Conservation (phyloP, 2,113 vertebrate genomes). For the Oreochromis niloticus region DNA sequence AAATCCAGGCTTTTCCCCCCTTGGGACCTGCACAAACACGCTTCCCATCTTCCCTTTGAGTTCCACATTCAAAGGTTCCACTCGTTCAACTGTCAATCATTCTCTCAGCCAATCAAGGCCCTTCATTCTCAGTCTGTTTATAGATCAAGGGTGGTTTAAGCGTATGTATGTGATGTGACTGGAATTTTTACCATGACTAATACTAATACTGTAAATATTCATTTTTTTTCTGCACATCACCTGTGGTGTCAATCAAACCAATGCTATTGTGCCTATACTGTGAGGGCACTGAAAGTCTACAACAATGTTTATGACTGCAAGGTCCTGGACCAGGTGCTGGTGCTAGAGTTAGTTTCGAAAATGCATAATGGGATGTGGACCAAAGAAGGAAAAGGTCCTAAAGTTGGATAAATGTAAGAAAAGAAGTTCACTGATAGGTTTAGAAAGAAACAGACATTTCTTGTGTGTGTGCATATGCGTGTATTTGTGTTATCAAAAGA, state of each 20-base stretch:
- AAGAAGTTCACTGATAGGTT: not conserved
- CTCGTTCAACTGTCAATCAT: conserved; percentile 73
- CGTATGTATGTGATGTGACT: conserved; percentile 72
- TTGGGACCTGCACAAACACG: conserved; percentile 71
- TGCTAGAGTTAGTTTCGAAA: conserved; percentile 18
- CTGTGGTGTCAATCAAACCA: conserved; percentile 66
- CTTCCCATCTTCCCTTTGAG: conserved; percentile 74
- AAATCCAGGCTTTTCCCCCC: conserved; percentile 72
- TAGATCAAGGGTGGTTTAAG: conserved; percentile 74
- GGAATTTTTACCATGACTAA: conserved; percentile 76
- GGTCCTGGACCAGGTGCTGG: conserved; percentile 41
- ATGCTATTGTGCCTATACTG: conserved; percentile 20
- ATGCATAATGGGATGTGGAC: conserved; percentile 8
- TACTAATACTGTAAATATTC: conserved; percentile 76
- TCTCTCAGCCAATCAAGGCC: conserved; percentile 69
- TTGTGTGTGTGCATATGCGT: conserved; percentile 1
- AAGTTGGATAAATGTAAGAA: not conserved
- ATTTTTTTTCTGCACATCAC: conserved; percentile 54
- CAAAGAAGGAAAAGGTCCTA: not conserved
- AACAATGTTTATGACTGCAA: conserved; percentile 16
- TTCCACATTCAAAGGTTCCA: conserved; percentile 75
- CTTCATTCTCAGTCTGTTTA: conserved; percentile 72
- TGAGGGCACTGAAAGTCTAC: not conserved
- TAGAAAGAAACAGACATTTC: not conserved
- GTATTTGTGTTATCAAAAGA: conserved; percentile 43